Evolutionary conservation across 2,113 vertebrate genomes (phyloP).

Genomic region (Polypterus bichir): DNA sequence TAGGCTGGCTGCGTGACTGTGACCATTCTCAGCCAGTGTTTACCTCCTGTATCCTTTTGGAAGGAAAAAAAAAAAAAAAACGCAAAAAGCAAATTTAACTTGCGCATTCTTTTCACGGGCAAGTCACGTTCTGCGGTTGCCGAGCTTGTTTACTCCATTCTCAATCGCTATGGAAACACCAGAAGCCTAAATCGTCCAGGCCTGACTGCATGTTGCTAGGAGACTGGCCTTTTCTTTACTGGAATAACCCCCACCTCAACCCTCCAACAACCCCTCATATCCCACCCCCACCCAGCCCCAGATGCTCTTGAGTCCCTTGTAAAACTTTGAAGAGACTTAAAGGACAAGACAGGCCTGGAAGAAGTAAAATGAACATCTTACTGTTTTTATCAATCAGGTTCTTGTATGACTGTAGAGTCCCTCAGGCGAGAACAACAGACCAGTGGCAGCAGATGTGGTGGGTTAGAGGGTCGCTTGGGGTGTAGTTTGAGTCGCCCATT

Average conservation of each 20-base stretch:
- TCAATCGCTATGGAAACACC: constrained; percentile 47
- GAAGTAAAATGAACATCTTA: no score
- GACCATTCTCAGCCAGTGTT: background rate
- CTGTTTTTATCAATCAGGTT: no score
- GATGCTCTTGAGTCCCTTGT: no score
- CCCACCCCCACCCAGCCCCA: constrained; percentile 5
- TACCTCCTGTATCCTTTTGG: background rate
- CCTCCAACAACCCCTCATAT: constrained; percentile 6
- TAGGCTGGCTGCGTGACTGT: background rate
- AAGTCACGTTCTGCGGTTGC: constrained; percentile 9
- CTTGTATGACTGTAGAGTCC: no score
- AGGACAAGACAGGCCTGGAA: background rate
- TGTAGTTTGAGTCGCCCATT: no score
- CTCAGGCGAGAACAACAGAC: no score
- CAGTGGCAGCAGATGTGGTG: no score
- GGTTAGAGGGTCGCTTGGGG: no score
- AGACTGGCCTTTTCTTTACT: constrained; percentile 40
- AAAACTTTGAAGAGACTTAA: background rate
- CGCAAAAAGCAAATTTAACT: background rate
- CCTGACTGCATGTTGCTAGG: constrained; percentile 56
- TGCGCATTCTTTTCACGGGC: constrained; percentile 19
- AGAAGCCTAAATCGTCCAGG: constrained; percentile 27
- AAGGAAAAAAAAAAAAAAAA: background rate
- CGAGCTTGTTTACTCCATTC: constrained; percentile 23
- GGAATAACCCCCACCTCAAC: constrained; percentile 47